Percentiles rank a stretch among this genome's conserved stretches.
These are phyloP conservation scores for Aurelia aurita DNA, from an alignment of 30 jellyfish, hydroid and myxozoan species.

Conservation along the genomic window DNA sequence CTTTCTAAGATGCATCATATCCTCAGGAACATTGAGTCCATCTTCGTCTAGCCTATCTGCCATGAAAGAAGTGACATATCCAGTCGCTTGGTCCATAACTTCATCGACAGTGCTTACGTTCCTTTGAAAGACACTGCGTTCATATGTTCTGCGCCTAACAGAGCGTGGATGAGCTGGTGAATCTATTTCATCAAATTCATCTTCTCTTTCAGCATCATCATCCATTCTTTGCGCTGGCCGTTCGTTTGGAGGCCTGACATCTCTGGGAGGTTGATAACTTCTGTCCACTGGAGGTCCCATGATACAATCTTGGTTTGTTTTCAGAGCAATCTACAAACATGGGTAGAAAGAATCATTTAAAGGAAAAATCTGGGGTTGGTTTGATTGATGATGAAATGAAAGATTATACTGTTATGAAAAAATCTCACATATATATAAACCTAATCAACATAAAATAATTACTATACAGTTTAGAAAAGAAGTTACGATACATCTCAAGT, in stretches of 20 bases:
- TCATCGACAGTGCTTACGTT: slow-evolving; percentile 64
- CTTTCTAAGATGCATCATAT: slow-evolving; percentile 28
- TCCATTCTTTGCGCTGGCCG: background rate
- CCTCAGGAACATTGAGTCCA: slow-evolving; percentile 72
- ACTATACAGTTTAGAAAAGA: too few relatives aligned
- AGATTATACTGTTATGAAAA: too few relatives aligned
- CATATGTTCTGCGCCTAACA: slow-evolving; percentile 36
- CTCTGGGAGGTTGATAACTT: slow-evolving; percentile 15
- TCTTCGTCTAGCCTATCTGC: slow-evolving; percentile 79
- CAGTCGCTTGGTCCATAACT: slow-evolving; percentile 69
- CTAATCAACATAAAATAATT: too few relatives aligned
- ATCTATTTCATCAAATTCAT: slow-evolving; percentile 41
- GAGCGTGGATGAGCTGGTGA: slow-evolving; percentile 44
- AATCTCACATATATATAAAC: too few relatives aligned
- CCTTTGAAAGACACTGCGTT: slow-evolving; percentile 28
- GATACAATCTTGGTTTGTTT: background rate
- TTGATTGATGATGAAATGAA: too few relatives aligned
- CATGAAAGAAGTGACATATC: slow-evolving; percentile 54
- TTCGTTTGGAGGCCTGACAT: slow-evolving; percentile 22
- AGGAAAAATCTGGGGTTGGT: too few relatives aligned
- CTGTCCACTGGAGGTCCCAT: slow-evolving; percentile 68
- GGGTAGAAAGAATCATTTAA: too few relatives aligned
- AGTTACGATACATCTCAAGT: too few relatives aligned
- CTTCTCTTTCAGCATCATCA: slow-evolving; percentile 18
- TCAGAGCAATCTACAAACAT: too few relatives aligned